Evolutionary conservation across 2,888 invertebrate genomes (phyloP).

Genomic region (Pandemis cinnamomeana): DNA sequence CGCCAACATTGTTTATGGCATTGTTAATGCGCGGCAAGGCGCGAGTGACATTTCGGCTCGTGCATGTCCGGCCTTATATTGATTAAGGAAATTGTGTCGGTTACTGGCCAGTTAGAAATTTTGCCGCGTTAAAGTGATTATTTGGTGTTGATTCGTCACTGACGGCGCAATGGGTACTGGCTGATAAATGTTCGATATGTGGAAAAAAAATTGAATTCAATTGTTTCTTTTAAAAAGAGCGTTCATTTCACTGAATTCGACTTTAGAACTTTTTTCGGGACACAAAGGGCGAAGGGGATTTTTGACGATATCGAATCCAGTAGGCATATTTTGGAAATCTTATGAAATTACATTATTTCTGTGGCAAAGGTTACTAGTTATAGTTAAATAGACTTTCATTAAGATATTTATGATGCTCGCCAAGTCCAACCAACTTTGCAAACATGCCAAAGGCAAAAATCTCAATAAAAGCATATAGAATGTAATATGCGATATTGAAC

Average conservation of each 20-base stretch:
- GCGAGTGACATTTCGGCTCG: constrained; percentile 66
- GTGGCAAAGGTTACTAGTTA: not conserved
- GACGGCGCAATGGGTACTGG: not conserved
- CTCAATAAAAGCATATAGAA: constrained; percentile 35
- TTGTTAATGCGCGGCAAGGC: constrained; percentile 66
- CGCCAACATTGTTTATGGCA: constrained; percentile 77
- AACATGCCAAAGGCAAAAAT: constrained; percentile 12
- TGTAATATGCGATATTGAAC: constrained; percentile 31
- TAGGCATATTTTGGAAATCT: too few species aligned
- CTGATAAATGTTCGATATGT: not conserved
- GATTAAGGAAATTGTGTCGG: constrained; percentile 39
- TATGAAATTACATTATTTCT: too few species aligned
- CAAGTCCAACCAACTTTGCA: not conserved
- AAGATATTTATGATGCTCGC: not conserved
- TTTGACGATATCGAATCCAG: too few species aligned
- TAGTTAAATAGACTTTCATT: not conserved
- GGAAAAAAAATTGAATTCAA: not conserved
- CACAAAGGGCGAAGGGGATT: too few species aligned
- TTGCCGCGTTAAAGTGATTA: not conserved
- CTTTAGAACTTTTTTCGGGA: too few species aligned
- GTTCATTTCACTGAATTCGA: too few species aligned
- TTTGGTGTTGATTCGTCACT: not conserved
- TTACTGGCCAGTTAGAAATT: not conserved
- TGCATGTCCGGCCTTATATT: constrained; percentile 39
- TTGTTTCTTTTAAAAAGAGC: too few species aligned